These are phyloP conservation scores for Delphinapterus leucas DNA, from an alignment of 2,113 vertebrate genomes.

Conservation along the genomic window DNA sequence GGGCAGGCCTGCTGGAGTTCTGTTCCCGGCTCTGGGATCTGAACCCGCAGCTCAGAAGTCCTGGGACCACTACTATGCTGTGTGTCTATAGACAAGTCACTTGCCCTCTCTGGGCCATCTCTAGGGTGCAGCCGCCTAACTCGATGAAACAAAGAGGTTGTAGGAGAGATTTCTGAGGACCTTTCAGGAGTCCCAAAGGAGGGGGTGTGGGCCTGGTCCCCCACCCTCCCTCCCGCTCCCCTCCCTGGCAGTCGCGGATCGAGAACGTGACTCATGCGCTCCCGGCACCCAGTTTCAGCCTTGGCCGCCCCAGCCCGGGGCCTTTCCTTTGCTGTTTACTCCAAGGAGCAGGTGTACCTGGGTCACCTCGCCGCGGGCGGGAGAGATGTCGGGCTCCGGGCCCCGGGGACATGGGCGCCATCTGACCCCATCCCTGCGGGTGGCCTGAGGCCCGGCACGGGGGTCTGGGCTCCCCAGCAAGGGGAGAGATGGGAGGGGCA, in stretches of 20 bases:
- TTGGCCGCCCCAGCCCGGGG: not conserved
- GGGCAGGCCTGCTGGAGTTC: not conserved
- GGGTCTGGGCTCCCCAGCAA: not conserved
- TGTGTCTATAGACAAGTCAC: not conserved
- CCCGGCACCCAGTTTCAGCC: constrained; percentile 57
- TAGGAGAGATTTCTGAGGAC: not conserved
- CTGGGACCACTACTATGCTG: not conserved
- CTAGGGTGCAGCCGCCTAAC: not conserved
- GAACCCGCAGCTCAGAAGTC: not conserved
- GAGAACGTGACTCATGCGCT: constrained; percentile 43
- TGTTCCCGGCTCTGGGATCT: not conserved
- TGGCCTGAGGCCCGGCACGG: not conserved
- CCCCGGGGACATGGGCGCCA: not conserved
- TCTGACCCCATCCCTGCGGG: too few species aligned
- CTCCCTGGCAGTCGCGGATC: not conserved
- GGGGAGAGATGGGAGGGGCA: not conserved
- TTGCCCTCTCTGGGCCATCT: not conserved
- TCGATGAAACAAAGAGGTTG: not conserved
- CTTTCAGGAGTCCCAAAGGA: not conserved
- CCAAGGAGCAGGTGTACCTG: not conserved
- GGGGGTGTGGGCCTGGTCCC: not conserved
- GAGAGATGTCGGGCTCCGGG: not conserved
- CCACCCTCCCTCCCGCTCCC: too few species aligned
- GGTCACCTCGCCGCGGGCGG: not conserved
- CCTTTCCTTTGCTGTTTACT: constrained; percentile 38